phyloP scores from a whole-genome alignment of 2,888 invertebrate genomes.

The Caenorhabditis doughertyi region DNA sequence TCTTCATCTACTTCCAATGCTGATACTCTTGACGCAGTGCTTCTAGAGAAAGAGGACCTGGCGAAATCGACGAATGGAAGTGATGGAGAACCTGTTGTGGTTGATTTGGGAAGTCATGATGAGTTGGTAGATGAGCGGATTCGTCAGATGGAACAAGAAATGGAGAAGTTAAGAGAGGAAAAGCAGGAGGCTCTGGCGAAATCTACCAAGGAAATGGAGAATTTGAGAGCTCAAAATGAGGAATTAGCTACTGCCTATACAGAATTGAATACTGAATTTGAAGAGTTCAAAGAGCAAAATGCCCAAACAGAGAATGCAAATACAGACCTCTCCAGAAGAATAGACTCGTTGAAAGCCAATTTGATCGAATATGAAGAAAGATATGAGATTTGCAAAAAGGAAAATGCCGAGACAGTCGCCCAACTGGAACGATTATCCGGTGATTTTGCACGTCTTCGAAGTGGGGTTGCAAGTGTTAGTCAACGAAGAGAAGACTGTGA shows the following conservation, averaged over 20 bases:
- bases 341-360: slow-evolving; percentile 75
- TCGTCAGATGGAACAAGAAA: slow-evolving; percentile 46
- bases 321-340: slow-evolving; percentile 66
- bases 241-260: slow-evolving; percentile 76
- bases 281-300: slow-evolving; percentile 66
- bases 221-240: slow-evolving; percentile 57
- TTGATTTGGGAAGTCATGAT: slow-evolving; percentile 49
- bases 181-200: slow-evolving; percentile 10
- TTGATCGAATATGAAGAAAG: slow-evolving; percentile 79
- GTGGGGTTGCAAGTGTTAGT: slow-evolving; percentile 66
- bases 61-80: slow-evolving; percentile 50
- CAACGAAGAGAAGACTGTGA: slow-evolving; percentile 55
- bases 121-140: slow-evolving; percentile 57
- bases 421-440: slow-evolving; percentile 69
- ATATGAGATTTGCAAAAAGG: slow-evolving; percentile 77
- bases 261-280: slow-evolving; percentile 76
- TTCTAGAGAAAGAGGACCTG: slow-evolving; percentile 71
- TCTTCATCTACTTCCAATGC: slow-evolving; percentile 68
- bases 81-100: slow-evolving; percentile 51
- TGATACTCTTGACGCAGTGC: slow-evolving; percentile 67
- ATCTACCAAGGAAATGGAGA: not conserved
- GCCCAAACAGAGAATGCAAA: slow-evolving; percentile 60
- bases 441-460: slow-evolving; percentile 73
- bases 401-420: slow-evolving; percentile 72
- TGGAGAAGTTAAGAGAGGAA: slow-evolving; percentile 48